Evolutionary conservation across 2,113 vertebrate genomes (phyloP).

Genomic region (Ahaetulla prasina): DNA sequence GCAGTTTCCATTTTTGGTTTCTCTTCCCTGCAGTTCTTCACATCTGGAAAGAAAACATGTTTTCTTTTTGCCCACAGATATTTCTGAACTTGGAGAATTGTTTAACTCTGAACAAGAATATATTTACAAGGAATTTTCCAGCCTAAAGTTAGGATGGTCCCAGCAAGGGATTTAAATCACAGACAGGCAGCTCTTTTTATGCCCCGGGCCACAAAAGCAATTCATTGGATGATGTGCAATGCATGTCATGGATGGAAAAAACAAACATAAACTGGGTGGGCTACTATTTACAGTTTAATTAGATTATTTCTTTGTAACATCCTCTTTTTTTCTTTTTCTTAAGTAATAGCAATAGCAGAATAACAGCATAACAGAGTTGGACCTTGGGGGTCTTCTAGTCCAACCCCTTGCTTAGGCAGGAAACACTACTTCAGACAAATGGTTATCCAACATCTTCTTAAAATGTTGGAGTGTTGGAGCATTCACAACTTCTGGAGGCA

Average conservation of each 20-base stretch:
- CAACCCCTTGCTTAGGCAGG: no score
- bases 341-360: neutral
- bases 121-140: neutral
- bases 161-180: neutral
- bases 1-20: conserved; percentile 49
- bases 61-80: neutral
- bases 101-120: neutral
- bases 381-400: no score
- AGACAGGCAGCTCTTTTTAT: neutral
- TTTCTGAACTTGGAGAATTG: neutral
- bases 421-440: no score
- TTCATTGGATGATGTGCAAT: neutral
- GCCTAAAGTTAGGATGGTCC: neutral
- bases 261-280: neutral
- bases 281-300: neutral
- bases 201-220: neutral
- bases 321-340: neutral
- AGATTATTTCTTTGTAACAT: neutral
- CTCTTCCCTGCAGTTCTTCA: neutral
- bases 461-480: no score
- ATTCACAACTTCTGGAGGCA: no score
- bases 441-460: no score
- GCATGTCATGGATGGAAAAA: neutral
- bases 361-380: no score
- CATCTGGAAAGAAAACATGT: neutral